These are phyloP conservation scores for Sebastiscus tertius DNA, from an alignment of 2,797 vertebrate species.

Conservation along the genomic window DNA sequence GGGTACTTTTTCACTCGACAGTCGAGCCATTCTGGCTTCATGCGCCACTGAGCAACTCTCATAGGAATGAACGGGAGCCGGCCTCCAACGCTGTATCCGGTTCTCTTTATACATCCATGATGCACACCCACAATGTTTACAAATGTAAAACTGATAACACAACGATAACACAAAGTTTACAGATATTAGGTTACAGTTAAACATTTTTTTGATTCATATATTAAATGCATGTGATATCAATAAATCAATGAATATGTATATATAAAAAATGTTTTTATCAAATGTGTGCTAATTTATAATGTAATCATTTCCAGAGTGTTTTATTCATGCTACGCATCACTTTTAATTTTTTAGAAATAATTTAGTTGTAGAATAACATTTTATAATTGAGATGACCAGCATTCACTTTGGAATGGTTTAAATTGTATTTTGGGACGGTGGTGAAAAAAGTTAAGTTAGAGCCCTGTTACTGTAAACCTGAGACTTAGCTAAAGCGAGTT, in stretches of 20 bases:
- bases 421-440: neutral
- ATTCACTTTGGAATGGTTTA: neutral
- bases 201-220: neutral
- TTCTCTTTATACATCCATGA: too few relatives aligned
- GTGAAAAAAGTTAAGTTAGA: neutral
- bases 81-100: rapidly evolving
- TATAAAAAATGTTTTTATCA: neutral
- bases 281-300: neutral
- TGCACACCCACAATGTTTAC: neutral
- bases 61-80: too few relatives aligned
- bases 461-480: too few relatives aligned
- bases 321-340: neutral
- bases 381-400: neutral
- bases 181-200: neutral
- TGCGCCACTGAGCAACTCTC: too few relatives aligned
- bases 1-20: too few relatives aligned
- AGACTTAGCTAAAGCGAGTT: too few relatives aligned
- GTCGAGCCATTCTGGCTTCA: too few relatives aligned
- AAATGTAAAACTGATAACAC: neutral
- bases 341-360: neutral
- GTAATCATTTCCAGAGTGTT: neutral
- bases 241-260: neutral
- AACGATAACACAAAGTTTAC: neutral
- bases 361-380: neutral
- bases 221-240: neutral